Evolutionary conservation across 2,888 invertebrate species (phyloP).

Genomic region (Zygothrica quintamaculata): DNA sequence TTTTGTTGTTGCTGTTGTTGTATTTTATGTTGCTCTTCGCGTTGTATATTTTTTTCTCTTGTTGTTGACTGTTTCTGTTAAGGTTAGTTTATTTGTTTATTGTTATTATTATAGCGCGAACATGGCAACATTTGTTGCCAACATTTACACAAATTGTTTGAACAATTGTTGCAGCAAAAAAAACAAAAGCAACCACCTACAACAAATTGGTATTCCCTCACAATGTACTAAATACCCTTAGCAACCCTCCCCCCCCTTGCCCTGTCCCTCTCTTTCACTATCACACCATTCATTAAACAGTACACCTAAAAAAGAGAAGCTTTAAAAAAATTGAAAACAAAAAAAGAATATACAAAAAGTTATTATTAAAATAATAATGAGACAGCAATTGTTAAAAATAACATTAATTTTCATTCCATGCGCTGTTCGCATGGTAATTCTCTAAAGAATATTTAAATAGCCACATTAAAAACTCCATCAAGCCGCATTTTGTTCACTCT

Average conservation of each 20-base stretch:
- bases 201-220: constrained; percentile 4
- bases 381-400: constrained; percentile 72
- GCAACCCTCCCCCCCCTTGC: no score
- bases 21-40: constrained; percentile 1
- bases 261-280: no score
- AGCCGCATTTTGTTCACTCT: constrained; percentile 30
- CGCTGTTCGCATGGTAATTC: constrained; percentile 57
- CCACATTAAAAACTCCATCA: constrained; percentile 2
- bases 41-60: constrained; percentile 30
- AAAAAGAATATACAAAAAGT: no score
- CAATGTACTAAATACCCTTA: neutral
- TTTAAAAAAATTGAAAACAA: no score
- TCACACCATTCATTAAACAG: no score
- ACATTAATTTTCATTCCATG: constrained; percentile 66
- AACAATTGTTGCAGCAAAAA: constrained; percentile 66
- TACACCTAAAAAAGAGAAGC: neutral
- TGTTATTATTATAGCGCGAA: constrained; percentile 60
- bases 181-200: constrained; percentile 57
- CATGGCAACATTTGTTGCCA: constrained; percentile 69
- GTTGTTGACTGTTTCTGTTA: constrained; percentile 23
- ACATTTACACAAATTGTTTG: constrained; percentile 77
- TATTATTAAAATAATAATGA: constrained; percentile 72
- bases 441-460: constrained; percentile 33
- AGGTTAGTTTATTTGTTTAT: constrained; percentile 61
- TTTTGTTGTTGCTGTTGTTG: constrained; percentile 34